These are phyloP conservation scores for Zootermopsis nevadensis DNA, from an alignment of 2,888 invertebrate genomes.

Conservation along the genomic window DNA sequence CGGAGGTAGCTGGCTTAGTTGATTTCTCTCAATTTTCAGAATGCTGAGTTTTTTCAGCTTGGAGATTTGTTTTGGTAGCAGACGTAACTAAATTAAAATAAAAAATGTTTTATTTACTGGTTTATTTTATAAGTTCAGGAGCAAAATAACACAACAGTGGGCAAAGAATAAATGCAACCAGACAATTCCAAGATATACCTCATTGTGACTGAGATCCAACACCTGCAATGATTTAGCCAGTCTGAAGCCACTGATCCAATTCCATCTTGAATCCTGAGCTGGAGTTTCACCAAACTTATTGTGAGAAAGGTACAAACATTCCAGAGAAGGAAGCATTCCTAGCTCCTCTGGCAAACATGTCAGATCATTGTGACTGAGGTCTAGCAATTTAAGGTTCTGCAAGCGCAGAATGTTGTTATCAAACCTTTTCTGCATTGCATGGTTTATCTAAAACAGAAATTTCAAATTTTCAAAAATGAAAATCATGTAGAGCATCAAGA, in stretches of 20 bases:
- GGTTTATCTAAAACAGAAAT: conserved; percentile 64
- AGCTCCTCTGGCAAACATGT: conserved; percentile 77
- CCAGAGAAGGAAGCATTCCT: conserved; percentile 71
- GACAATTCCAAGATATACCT: conserved; percentile 58
- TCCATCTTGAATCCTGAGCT: conserved; percentile 68
- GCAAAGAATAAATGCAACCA: conserved; percentile 31
- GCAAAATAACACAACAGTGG: neutral
- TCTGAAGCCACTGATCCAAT: conserved; percentile 72
- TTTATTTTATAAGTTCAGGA: neutral
- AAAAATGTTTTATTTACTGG: neutral
- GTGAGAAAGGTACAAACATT: conserved; percentile 71
- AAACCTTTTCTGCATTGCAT: conserved; percentile 72
- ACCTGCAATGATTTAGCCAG: conserved; percentile 67
- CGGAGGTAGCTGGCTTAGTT: conserved; percentile 70
- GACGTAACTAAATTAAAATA: neutral
- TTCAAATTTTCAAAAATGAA: neutral
- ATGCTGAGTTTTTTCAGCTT: conserved; percentile 57
- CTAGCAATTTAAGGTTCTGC: conserved; percentile 62
- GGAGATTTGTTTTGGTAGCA: conserved; percentile 14
- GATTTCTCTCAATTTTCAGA: conserved; percentile 74
- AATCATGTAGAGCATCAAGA: too few species aligned
- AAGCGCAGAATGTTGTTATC: conserved; percentile 60
- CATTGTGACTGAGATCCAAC: conserved; percentile 75
- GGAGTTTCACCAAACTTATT: conserved; percentile 72
- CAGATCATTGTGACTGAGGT: conserved; percentile 78